These are phyloP conservation scores for Sphaerophoria rueppellii DNA, from an alignment of 2,888 invertebrate genomes.

Conservation along the genomic window DNA sequence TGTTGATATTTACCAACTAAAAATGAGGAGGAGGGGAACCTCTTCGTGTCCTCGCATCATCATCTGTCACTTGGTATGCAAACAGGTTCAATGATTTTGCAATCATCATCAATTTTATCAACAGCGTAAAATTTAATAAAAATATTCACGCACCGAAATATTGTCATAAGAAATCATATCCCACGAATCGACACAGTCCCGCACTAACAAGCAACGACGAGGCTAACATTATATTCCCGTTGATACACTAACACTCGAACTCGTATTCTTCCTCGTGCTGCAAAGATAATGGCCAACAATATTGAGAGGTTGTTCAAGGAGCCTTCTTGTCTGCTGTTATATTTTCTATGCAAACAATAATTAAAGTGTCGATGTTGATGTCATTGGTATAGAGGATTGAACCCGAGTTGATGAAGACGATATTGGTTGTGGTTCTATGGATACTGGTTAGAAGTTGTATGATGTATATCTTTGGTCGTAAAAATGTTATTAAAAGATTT, in stretches of 20 bases:
- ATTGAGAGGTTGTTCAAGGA: slow-evolving; percentile 41
- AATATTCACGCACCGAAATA: slow-evolving; percentile 65
- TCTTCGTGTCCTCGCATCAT: slow-evolving; percentile 8
- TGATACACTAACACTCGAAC: background rate
- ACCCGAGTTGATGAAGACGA: slow-evolving; percentile 20
- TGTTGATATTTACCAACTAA: background rate
- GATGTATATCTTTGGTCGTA: slow-evolving; percentile 2
- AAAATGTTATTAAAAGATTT: slow-evolving; percentile 14
- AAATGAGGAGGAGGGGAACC: background rate
- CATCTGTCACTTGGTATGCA: slow-evolving; percentile 67
- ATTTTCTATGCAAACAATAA: slow-evolving; percentile 28
- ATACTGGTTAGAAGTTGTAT: background rate
- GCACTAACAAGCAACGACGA: too few relatives aligned
- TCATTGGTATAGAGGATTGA: background rate
- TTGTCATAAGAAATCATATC: too few relatives aligned
- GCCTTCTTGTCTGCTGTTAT: slow-evolving; percentile 5
- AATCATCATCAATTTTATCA: slow-evolving; percentile 67
- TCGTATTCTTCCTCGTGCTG: background rate
- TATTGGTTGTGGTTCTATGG: slow-evolving; percentile 14
- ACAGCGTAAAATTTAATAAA: slow-evolving; percentile 48
- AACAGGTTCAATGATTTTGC: slow-evolving; percentile 70
- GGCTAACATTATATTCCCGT: too few relatives aligned
- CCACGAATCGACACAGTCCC: too few relatives aligned
- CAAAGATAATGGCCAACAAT: slow-evolving; percentile 37
- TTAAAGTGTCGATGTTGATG: slow-evolving; percentile 9